Base-by-base conservation (phyloP, 2,888 invertebrate genomes). In the Parnassius smintheus region DNA sequence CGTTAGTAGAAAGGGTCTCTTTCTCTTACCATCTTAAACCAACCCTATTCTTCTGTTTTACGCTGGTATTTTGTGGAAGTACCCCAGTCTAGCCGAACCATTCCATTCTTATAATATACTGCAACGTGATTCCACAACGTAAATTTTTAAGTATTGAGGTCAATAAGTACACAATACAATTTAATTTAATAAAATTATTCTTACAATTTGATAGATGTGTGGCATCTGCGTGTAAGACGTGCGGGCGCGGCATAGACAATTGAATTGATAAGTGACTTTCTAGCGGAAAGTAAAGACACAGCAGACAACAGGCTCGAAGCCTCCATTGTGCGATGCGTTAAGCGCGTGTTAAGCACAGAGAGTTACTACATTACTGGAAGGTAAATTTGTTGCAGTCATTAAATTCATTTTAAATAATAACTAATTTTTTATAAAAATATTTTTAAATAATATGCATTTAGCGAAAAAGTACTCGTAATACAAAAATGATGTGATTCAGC, bases 241-340 rank as follows among this genome's bases (percentile, higher is more conserved):
- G 78, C 80, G 75, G 86, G 85, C 86, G 85, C 77, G 78, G 81
- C 76, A 59, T 75, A 80, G 77, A 88, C 89, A 87, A 88, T 88
- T 86, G 88, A 86, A 88, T 86, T 83, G 87, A 88, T 87, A 88
- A 86, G 82, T 76, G 76, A 83, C 87, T 88, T 88, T 89, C 87
- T 86, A 86, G 75, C 74, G 72, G 72, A 73, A 75, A 67, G 67
- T 71, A 66, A 70, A 61, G 66, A 65, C 64, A 60, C 59, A 58
- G 53, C 53, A 41, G 61, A 58, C 60, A 60, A 63, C 62, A 57
- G 61, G 57, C 54, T 48, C 61, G 59, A 48, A 53, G 56, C 54
- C 22, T 49, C 65, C 51, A 64, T 65, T 66, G 64, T 64, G 50
- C 59, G 56, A 59, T 52, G 61, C 66, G 59, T 61, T 50, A 62